Evolutionary conservation across 2,113 vertebrate species (phyloP).

Genomic region (Bujurquina vittata): DNA sequence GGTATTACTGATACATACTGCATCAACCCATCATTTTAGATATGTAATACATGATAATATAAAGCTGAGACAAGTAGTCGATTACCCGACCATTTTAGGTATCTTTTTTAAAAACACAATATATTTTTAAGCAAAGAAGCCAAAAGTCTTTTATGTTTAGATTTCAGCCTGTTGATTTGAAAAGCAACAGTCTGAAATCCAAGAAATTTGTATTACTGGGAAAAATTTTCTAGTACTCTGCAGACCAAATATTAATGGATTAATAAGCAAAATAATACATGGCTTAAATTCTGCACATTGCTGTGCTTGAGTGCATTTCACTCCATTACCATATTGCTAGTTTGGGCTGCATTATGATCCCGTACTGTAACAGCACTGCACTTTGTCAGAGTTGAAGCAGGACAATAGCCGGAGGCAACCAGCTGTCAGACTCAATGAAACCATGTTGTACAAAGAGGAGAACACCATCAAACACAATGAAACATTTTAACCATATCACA

Average conservation of each 20-base stretch:
- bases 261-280: background rate
- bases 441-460: slow-evolving; percentile 6
- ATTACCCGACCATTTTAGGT: background rate
- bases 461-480: slow-evolving; percentile 13
- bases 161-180: background rate
- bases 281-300: background rate
- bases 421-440: slow-evolving; percentile 55
- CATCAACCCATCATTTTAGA: background rate
- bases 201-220: background rate
- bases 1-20: background rate
- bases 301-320: background rate
- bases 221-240: background rate
- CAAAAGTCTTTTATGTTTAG: background rate
- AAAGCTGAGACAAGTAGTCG: background rate
- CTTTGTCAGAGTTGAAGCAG: slow-evolving; percentile 34
- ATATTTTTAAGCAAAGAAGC: too few species aligned
- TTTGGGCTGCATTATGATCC: slow-evolving; percentile 13
- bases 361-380: slow-evolving; percentile 19
- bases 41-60: background rate
- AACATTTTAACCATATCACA: slow-evolving; percentile 2
- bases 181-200: background rate
- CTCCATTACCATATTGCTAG: background rate
- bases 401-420: slow-evolving; percentile 55
- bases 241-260: background rate
- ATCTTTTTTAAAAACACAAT: background rate